A percentile compares a stretch with the other conserved stretches of the same genome.
These are phyloP conservation scores for Lasioglossum calceatum DNA, from an alignment of 2,888 invertebrate species.

Conservation along the genomic window DNA sequence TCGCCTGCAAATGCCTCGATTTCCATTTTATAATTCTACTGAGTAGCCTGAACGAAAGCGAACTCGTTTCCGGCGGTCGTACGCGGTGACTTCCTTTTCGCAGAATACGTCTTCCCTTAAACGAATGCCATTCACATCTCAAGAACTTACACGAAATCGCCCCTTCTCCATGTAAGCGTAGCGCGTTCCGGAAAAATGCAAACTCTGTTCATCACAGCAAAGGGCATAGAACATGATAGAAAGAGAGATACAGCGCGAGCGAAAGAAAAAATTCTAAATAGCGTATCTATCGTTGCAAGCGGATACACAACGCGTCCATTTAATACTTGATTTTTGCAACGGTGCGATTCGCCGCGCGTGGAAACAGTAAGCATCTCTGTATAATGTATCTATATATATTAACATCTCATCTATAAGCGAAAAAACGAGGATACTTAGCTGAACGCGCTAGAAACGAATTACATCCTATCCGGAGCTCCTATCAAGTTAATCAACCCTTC, in stretches of 20 bases:
- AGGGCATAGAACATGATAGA: slow-evolving; percentile 29
- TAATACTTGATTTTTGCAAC: slow-evolving; percentile 48
- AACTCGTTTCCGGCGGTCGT: slow-evolving; percentile 9
- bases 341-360: slow-evolving; percentile 35
- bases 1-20: not conserved
- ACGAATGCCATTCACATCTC: slow-evolving; percentile 4
- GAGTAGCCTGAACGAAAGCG: slow-evolving; percentile 21
- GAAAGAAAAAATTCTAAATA: slow-evolving; percentile 23
- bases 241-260: not conserved
- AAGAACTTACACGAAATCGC: slow-evolving; percentile 21
- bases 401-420: slow-evolving; percentile 55
- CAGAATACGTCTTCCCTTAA: not conserved
- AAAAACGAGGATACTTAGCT: slow-evolving; percentile 43
- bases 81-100: slow-evolving; percentile 3
- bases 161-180: slow-evolving; percentile 22
- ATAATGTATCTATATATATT: slow-evolving; percentile 48
- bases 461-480: slow-evolving; percentile 40
- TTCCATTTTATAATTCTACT: not conserved
- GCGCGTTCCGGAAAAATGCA: slow-evolving; percentile 45
- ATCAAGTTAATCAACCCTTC: slow-evolving; percentile 31
- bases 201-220: slow-evolving; percentile 58
- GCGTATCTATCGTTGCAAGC: slow-evolving; percentile 49
- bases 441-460: slow-evolving; percentile 51
- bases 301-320: slow-evolving; percentile 42
- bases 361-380: slow-evolving; percentile 51